Evolutionary conservation across 2,797 vertebrate genomes (phyloP).

Genomic region (Anabacerthia variegaticeps): DNA sequence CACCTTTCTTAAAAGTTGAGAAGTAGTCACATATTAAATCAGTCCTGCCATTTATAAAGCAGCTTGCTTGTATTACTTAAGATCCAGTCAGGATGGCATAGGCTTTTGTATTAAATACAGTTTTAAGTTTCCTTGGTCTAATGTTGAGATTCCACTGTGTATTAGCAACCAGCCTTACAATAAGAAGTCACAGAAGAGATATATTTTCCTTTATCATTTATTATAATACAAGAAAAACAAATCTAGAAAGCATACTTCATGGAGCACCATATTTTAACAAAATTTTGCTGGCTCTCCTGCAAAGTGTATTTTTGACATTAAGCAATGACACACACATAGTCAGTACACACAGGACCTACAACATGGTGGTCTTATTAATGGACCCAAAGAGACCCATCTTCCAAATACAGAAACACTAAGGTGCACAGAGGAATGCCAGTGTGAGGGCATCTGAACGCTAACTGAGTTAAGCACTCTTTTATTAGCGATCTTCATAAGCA

Average conservation of each 20-base stretch:
- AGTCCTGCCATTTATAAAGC: neutral
- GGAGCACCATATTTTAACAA: constrained; percentile 78
- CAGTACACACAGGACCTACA: constrained; percentile 63
- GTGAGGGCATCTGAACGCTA: constrained; percentile 87
- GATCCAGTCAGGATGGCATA: neutral
- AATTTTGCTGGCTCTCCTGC: constrained; percentile 73
- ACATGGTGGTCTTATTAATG: neutral
- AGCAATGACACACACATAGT: constrained; percentile 69
- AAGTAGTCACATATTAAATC: neutral
- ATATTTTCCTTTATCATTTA: constrained; percentile 74
- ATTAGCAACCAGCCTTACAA: constrained; percentile 15
- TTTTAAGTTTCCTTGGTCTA: neutral
- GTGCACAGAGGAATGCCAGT: constrained; percentile 62
- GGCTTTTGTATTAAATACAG: neutral
- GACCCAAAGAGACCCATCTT: constrained; percentile 40
- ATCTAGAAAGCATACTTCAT: constrained; percentile 77
- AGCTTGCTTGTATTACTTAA: neutral
- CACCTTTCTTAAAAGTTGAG: neutral
- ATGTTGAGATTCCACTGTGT: neutral
- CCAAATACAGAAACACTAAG: constrained; percentile 19
- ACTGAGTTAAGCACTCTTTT: constrained; percentile 90
- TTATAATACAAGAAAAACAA: constrained; percentile 77
- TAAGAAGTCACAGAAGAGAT: constrained; percentile 45
- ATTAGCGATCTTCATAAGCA: constrained; percentile 90
- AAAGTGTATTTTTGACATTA: constrained; percentile 70